Conservation (phyloP, 2,113 vertebrate species). For the Eurystomus gularis region DNA sequence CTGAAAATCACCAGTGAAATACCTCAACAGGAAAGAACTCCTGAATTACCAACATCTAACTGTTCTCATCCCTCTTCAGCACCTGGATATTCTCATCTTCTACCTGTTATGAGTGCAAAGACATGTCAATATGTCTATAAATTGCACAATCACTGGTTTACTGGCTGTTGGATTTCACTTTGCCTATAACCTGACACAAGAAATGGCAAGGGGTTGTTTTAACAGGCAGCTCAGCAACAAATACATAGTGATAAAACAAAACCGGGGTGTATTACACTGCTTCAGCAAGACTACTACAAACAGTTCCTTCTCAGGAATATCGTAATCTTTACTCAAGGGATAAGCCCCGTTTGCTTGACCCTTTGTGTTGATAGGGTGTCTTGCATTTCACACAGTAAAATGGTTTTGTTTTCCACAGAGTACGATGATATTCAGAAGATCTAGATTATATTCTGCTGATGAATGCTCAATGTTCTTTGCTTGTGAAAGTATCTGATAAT, state of each 20-base stretch:
- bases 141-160: not conserved
- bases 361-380: not conserved
- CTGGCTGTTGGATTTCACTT: not conserved
- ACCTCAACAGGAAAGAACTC: not conserved
- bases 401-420: not conserved
- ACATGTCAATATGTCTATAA: not conserved
- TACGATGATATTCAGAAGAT: not conserved
- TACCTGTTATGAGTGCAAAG: not conserved
- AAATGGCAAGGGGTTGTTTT: not conserved
- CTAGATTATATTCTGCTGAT: conserved; percentile 15
- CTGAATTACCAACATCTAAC: not conserved
- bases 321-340: not conserved
- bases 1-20: not conserved
- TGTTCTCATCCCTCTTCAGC: not conserved
- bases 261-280: not conserved
- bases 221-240: not conserved
- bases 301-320: not conserved
- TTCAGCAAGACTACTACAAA: not conserved
- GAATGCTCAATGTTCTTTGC: not conserved
- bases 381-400: not conserved
- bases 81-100: not conserved
- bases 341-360: not conserved
- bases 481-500: not conserved
- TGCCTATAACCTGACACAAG: not conserved
- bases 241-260: not conserved